Evolutionary conservation across 2,797 vertebrate species (phyloP), one percentile per base, ranked within the genome.

Genomic region (Sparus aurata): DNA sequence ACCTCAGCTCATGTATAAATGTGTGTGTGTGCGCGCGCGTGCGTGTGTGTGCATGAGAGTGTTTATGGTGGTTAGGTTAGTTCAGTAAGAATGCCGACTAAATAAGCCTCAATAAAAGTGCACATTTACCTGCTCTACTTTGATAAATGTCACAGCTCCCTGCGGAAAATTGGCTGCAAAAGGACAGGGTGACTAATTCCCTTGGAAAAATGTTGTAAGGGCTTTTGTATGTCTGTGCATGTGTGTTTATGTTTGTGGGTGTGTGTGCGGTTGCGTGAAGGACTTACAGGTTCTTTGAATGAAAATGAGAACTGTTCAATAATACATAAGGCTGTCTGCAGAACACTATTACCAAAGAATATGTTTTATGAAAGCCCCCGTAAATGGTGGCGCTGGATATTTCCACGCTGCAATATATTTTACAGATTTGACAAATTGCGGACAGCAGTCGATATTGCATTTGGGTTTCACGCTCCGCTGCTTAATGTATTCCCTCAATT

Each of bases 231-330:
- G 1, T 34, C 62, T 68, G 49, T 69, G 69, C 60, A 34, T 64
- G 78, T 59, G 66, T 74, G 72, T 80, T 52, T 75, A 46, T 85
- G 75, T 74, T 15, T 38, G 34, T 34, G 25, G 2, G 30, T 84
- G 50, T 72, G 61, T 60, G 38, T 66, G 41, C 69, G 69, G 66
- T 49, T 49, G 76, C 1, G 12, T 71, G 83, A 89, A 92, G 87
- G 91, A 89, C 91, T 93, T 93, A 85, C 89, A 92, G 93, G 92
- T 92, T 92, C 93, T 92, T 93, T 95, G 92, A 95, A 94, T 94
- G 89, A 94, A 95, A 95, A 95, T 94, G 89, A 93, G 90, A 85
- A 77, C 89, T 92, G 90, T 94, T 95, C 88, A 95, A 94, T 95
- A 95, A 94, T 94, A 92, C 92, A 95, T 95, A 91, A 93, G 89